Evolutionary conservation across 2,113 vertebrate genomes (phyloP).

Genomic region (Xiphorhynchus elegans): DNA sequence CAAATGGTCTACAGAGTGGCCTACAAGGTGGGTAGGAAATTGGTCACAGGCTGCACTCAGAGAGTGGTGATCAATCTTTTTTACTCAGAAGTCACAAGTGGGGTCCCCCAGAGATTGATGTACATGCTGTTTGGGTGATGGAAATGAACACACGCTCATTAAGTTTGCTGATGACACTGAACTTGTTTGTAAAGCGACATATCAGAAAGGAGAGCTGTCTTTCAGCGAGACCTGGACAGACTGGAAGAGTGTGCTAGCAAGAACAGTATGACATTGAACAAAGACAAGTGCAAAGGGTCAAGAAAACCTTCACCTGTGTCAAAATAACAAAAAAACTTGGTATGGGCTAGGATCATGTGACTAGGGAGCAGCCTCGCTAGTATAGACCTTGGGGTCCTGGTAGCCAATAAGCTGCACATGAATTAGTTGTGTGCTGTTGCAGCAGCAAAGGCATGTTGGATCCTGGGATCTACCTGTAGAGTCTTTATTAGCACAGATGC

Average conservation of each 20-base stretch:
- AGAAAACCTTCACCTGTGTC: not conserved
- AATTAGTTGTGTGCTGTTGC: fast-evolving
- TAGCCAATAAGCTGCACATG: not conserved
- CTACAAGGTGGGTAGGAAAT: not conserved
- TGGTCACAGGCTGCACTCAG: not conserved
- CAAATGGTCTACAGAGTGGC: no score
- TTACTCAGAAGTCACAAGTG: not conserved
- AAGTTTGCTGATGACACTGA: not conserved
- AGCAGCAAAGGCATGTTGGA: not conserved
- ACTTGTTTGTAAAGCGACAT: not conserved
- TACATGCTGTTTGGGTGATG: not conserved
- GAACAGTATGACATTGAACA: not conserved
- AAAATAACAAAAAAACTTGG: not conserved
- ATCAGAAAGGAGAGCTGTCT: not conserved
- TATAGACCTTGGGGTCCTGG: not conserved
- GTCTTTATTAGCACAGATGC: not conserved
- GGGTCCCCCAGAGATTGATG: not conserved
- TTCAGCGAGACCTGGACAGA: not conserved
- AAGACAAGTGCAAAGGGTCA: not conserved
- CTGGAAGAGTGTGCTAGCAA: not conserved
- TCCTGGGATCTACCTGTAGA: not conserved
- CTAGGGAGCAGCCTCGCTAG: not conserved
- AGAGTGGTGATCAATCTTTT: not conserved
- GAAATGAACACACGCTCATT: not conserved
- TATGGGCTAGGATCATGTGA: no score